A percentile compares a stretch with the other conserved stretches of the same genome.
Evolutionary conservation across 2,113 vertebrate species (phyloP).

Genomic region (Theristicus caerulescens): DNA sequence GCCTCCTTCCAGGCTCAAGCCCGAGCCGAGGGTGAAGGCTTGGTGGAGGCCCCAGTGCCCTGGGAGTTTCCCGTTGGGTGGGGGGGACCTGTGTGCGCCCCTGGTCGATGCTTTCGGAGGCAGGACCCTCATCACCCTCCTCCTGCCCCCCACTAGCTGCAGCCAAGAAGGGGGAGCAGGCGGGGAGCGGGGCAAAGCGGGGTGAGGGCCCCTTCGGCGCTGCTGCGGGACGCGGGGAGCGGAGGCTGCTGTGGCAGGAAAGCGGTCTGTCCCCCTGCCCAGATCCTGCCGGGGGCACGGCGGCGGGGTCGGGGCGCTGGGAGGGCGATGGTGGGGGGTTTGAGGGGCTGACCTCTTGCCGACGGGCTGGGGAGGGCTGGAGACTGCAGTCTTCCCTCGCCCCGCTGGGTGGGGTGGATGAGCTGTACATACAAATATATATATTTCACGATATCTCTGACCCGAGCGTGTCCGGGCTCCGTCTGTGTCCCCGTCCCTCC

Average conservation of each 20-base stretch:
- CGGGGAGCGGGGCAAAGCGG: not conserved
- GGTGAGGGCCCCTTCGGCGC: not conserved
- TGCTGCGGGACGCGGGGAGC: not conserved
- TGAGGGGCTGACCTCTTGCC: not conserved
- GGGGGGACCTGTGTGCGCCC: fast-evolving
- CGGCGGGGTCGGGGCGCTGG: fast-evolving
- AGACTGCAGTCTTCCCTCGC: not conserved
- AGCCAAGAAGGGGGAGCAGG: not conserved
- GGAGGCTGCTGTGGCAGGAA: not conserved
- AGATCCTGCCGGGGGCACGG: not conserved
- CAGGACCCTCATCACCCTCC: not conserved
- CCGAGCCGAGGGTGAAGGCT: not conserved
- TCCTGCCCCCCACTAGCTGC: not conserved
- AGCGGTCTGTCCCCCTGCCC: not conserved
- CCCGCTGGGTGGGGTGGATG: not conserved
- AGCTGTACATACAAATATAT: not conserved
- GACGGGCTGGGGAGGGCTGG: not conserved
- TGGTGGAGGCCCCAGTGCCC: not conserved
- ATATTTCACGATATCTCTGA: not conserved
- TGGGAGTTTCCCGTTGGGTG: not conserved
- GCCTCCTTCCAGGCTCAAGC: not conserved
- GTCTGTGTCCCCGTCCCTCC: not conserved
- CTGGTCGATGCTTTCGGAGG: not conserved
- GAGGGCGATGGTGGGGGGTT: too few species aligned
- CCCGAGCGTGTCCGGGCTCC: fast-evolving